phyloP scores from a whole-genome alignment of 2,888 invertebrate species.

The Aspidiotus rigidus region DNA sequence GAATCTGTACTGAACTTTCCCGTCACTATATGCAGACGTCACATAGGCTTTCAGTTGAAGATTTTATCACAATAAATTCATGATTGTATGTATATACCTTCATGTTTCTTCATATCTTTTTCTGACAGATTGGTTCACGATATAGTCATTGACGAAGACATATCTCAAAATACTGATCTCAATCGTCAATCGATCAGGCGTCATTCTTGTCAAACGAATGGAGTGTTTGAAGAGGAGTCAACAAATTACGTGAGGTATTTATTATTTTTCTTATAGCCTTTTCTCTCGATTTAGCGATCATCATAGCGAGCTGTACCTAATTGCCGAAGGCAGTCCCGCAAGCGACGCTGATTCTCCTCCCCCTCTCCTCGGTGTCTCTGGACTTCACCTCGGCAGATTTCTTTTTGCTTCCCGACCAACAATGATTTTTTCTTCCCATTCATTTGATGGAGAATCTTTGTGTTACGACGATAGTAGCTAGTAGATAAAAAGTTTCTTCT shows the following conservation, averaged over 20 bases:
- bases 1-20: too few relatives aligned
- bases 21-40: not conserved
- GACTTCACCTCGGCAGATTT: too few relatives aligned
- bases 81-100: not conserved
- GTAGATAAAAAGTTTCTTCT: too few relatives aligned
- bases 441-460: too few relatives aligned
- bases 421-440: too few relatives aligned
- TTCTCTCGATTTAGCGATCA: not conserved
- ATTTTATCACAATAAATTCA: too few relatives aligned
- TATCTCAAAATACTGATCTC: constrained; percentile 49
- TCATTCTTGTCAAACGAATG: not conserved
- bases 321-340: too few relatives aligned
- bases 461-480: too few relatives aligned
- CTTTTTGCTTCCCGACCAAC: too few relatives aligned
- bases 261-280: not conserved
- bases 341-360: not conserved
- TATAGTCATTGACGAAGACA: constrained; percentile 70
- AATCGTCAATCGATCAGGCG: not conserved
- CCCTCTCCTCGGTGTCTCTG: not conserved
- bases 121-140: constrained; percentile 68
- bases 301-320: too few relatives aligned
- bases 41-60: not conserved
- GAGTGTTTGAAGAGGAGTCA: not conserved
- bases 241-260: not conserved
- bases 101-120: constrained; percentile 6